Evolutionary conservation across 2,113 vertebrate species (phyloP).

Genomic region (Chrysemys picta): DNA sequence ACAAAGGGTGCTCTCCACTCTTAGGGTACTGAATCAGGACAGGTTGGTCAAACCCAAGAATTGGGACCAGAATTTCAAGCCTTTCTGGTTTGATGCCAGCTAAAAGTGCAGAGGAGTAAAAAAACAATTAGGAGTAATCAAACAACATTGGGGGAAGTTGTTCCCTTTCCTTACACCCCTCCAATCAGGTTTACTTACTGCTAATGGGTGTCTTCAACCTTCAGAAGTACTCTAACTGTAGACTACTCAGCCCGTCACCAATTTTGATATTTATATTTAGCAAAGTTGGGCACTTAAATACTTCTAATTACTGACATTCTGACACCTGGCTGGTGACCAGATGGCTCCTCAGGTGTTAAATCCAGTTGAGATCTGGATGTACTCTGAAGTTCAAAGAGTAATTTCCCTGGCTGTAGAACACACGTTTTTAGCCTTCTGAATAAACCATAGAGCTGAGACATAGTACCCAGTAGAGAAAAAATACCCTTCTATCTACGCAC

Average conservation of each 20-base stretch:
- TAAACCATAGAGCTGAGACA: neutral
- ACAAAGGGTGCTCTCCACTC: neutral
- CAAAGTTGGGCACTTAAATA: neutral
- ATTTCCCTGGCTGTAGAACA: neutral
- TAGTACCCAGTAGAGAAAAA: neutral
- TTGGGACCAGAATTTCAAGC: neutral
- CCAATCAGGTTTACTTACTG: neutral
- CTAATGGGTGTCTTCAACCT: rapidly evolving
- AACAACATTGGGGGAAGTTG: rapidly evolving
- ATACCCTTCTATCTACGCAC: rapidly evolving
- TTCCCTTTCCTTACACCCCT: neutral
- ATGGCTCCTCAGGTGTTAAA: neutral
- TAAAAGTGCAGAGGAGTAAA: neutral
- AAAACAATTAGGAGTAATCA: neutral
- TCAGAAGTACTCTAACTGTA: neutral
- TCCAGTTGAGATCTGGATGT: neutral
- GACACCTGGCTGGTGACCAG: neutral
- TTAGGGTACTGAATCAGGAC: neutral
- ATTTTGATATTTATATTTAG: neutral
- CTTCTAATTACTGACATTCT: neutral
- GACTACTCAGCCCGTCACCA: neutral
- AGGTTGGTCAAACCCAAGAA: neutral
- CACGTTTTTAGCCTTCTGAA: neutral
- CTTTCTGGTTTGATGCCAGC: neutral
- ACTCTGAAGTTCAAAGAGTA: neutral